Evolutionary conservation across 2,797 vertebrate species (phyloP).

Genomic region (Anguilla megastoma): DNA sequence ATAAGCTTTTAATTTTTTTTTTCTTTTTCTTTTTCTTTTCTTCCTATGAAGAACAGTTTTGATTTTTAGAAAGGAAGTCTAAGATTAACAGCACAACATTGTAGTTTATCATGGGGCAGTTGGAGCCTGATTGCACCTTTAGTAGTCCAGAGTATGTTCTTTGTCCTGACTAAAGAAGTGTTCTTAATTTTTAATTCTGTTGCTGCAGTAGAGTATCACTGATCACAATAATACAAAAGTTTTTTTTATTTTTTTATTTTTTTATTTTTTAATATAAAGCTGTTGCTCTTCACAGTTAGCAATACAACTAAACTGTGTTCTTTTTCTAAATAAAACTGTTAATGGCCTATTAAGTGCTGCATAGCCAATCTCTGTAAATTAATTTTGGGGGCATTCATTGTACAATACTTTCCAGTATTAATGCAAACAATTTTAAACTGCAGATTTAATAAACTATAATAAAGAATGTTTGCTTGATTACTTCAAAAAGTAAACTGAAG

Average conservation of each 20-base stretch:
- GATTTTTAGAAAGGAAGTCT: background rate
- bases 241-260: background rate
- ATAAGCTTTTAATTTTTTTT: too few relatives aligned
- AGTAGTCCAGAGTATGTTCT: constrained; percentile 22
- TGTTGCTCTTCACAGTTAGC: constrained; percentile 28
- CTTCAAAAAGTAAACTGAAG: background rate
- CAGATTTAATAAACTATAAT: constrained; percentile 1
- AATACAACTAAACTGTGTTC: constrained; percentile 21
- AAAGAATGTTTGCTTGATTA: constrained; percentile 8
- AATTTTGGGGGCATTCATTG: background rate
- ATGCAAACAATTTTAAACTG: background rate
- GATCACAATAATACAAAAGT: background rate
- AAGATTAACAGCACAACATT: background rate
- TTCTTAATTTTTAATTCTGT: background rate
- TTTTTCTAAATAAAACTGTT: constrained; percentile 43
- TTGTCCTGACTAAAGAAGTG: background rate
- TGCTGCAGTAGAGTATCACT: background rate
- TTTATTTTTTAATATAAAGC: background rate
- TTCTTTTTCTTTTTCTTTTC: background rate
- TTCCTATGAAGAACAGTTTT: background rate
- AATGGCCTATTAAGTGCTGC: constrained; percentile 51
- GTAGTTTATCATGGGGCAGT: background rate
- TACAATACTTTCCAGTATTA: background rate
- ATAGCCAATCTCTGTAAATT: constrained; percentile 14
- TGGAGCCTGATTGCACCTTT: constrained; percentile 25